These are phyloP conservation scores for Grus americana DNA, from an alignment of 2,113 vertebrate genomes.

Conservation along the genomic window DNA sequence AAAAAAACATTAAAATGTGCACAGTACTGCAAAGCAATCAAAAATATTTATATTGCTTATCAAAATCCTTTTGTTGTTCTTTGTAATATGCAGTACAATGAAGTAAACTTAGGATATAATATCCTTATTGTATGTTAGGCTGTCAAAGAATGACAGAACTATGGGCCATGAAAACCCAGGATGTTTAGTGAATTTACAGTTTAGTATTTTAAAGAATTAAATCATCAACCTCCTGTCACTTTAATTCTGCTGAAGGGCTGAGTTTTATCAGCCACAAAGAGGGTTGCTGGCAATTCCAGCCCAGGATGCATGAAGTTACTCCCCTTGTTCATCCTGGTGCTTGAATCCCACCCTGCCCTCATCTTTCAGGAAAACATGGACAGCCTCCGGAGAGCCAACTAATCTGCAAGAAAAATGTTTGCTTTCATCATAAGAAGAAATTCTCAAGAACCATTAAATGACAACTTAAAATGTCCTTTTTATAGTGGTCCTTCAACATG, in stretches of 20 bases:
- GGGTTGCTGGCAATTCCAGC: background rate
- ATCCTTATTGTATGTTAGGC: background rate
- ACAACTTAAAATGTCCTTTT: background rate
- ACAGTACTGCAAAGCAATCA: background rate
- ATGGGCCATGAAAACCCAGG: background rate
- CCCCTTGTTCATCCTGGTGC: background rate
- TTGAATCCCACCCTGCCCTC: background rate
- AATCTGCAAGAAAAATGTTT: background rate
- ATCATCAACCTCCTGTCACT: background rate
- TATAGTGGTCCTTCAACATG: background rate
- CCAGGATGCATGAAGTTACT: background rate
- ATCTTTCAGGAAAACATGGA: background rate
- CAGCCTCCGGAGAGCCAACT: background rate
- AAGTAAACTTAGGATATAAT: background rate
- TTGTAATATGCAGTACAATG: background rate
- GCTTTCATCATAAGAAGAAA: background rate
- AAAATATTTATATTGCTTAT: background rate
- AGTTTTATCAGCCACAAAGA: background rate
- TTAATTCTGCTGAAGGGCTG: background rate
- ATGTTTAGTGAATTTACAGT: background rate
- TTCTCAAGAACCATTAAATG: background rate
- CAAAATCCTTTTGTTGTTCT: background rate
- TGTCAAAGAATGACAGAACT: background rate
- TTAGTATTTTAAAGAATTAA: background rate
- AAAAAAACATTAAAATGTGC: background rate